Evolutionary conservation across 2,888 invertebrate species (phyloP).

Genomic region (Listrodromus nycthemerus): DNA sequence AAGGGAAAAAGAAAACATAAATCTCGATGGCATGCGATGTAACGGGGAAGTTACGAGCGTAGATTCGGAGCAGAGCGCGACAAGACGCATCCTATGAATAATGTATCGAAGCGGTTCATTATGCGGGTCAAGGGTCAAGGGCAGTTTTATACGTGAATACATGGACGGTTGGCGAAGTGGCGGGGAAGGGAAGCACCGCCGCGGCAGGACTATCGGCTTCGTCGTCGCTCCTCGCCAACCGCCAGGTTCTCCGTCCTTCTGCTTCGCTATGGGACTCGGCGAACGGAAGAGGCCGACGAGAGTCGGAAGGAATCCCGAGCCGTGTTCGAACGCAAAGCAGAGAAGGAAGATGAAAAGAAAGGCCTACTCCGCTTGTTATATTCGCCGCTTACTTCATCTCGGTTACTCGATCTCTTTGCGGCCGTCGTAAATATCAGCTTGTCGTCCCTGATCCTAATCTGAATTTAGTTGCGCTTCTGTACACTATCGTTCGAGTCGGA

Average conservation of each 20-base stretch:
- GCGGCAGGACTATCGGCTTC: conserved; percentile 55
- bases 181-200: conserved; percentile 34
- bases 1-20: conserved; percentile 67
- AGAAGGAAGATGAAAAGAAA: conserved; percentile 45
- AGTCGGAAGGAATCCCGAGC: conserved; percentile 4
- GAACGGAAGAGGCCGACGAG: background rate
- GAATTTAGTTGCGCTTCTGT: conserved; percentile 76
- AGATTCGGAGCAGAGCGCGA: conserved; percentile 78
- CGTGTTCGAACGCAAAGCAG: conserved; percentile 40
- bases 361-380: conserved; percentile 36
- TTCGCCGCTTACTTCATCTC: conserved; percentile 4
- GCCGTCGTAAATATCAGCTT: conserved; percentile 77
- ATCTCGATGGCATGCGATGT: conserved; percentile 74
- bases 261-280: background rate
- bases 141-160: conserved; percentile 78
- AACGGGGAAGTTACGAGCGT: conserved; percentile 76
- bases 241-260: background rate
- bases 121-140: conserved; percentile 82
- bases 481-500: conserved; percentile 60
- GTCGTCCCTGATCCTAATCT: conserved; percentile 80
- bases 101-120: conserved; percentile 80
- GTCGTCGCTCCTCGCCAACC: conserved; percentile 48
- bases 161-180: conserved; percentile 71
- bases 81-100: conserved; percentile 81
- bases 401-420: conserved; percentile 61